Evolutionary conservation across 2,888 invertebrate genomes (phyloP), one percentile per base, ranked within the genome.

Genomic region (Synergus laeviventris): DNA sequence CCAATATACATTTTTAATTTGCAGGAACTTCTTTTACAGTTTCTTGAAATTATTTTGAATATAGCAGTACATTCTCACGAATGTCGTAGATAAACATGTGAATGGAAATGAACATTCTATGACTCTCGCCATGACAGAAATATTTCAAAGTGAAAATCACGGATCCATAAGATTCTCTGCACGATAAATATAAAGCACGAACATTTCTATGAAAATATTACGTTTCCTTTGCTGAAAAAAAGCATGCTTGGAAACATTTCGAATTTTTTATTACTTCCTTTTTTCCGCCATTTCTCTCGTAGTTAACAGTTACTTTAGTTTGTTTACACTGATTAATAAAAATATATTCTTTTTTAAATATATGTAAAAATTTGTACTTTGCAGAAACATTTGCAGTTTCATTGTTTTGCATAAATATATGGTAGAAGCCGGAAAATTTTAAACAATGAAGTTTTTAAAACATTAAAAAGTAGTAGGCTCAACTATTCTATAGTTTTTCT

Each of bases 81-180:
- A 11, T 39, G 38, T 0, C 4, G 39, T 39, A 39, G n/a, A 45
- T 16, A 45, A 5, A n/a, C n/a, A n/a, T n/a, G 45, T 42, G 4
- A 42, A 42, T 14, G 42, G 42, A 45, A 14, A 45, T 14, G 45
- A 45, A 49, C 7, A 49, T 49, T 49, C 45, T 49, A n/a, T 45
- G 45, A 16, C 16, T 16, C 16, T 31, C 31, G 16, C 45, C 5
- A 45, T 49, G 45, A n/a, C 8, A 8, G n/a, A 49, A 49, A 49
- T 49, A 49, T n/a, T 49, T 49, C 49, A 8, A 49, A n/a, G 49
- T n/a, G 49, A 73, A 73, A 21, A 39, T 39, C 74, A 18, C n/a
- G 36, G 16, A 36, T 14, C 14, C 21, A 11, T 31, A n/a, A 49
- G 39, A 39, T 18, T 36, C 38, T 49, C 14, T 16, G 31, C 49